Base-by-base conservation (phyloP, 2,888 invertebrate genomes). In the Agrochola macilenta region DNA sequence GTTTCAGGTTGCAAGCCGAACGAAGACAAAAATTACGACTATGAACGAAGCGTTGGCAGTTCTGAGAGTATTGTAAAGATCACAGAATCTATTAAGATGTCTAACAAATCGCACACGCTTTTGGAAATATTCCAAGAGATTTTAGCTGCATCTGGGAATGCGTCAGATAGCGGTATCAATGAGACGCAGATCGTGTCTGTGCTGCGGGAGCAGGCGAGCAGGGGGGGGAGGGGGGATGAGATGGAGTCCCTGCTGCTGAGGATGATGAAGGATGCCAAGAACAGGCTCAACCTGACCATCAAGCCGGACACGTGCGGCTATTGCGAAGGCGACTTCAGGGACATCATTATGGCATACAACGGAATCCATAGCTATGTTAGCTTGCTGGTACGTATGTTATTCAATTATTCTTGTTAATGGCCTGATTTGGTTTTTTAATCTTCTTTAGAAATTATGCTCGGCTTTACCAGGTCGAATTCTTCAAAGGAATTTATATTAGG, bases 321-420 rank as follows among this genome's bases (percentile, higher is more conserved):
- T 92, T 98, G 98, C 86, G 97, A 97, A 57, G 97, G 97, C 0
- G 95, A 96, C 69, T 95, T 98, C 73, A 95, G 97, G 78, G 97
- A 97, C 70, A 94, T 98, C 65, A 96, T 98, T 39, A 93, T 97
- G 49, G 95, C 96, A 0, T 98, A 98, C 93, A 97, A 97, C 66
- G 94, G 97, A 58, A 97, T 98, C 74, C 99, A 99, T 93, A 98
- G 99, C 80, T 99, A 98, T 93, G 97, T 98, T 79, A 98, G 98
- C 63, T 96, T 99, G 49, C 93, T 98, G 92, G 98, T 99, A 91
- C 95, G 97, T 96, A 60, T 35, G 0, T 39, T 52, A 17, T 30
- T 23, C 23, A 11, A 52, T 35, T 35, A 57, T 35, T 30, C 14
- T 49, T 23, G 23, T 49, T 23, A 23, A 68, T 30, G 14, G 8